Percentiles rank a stretch among this genome's conserved stretches.
These are phyloP conservation scores for Caprella mutica DNA, from an alignment of 2,888 invertebrate species.

Conservation along the genomic window DNA sequence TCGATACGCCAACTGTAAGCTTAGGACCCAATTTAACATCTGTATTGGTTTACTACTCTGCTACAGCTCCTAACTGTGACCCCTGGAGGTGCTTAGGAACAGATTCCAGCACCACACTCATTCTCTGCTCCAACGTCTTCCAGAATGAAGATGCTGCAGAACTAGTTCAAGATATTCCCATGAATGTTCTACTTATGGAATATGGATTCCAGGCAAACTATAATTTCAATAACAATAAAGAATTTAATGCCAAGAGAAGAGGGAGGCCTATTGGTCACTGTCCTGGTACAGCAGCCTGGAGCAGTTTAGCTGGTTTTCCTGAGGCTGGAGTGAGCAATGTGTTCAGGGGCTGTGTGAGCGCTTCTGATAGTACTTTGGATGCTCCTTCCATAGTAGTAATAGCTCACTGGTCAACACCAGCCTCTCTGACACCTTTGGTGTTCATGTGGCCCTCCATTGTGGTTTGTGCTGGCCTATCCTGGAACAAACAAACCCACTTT, in stretches of 20 bases:
- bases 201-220: slow-evolving; percentile 51
- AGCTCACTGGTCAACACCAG: slow-evolving; percentile 51
- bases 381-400: slow-evolving; percentile 44
- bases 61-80: slow-evolving; percentile 38
- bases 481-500: slow-evolving; percentile 48
- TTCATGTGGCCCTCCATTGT: slow-evolving; percentile 51
- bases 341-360: slow-evolving; percentile 47
- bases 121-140: slow-evolving; percentile 40
- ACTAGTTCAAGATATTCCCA: slow-evolving; percentile 41
- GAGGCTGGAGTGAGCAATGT: slow-evolving; percentile 50
- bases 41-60: slow-evolving; percentile 42
- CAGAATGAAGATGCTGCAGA: slow-evolving; percentile 37
- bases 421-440: slow-evolving; percentile 49
- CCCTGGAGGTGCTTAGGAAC: slow-evolving; percentile 22
- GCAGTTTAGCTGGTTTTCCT: slow-evolving; percentile 46
- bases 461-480: slow-evolving; percentile 48
- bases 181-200: slow-evolving; percentile 48
- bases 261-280: slow-evolving; percentile 47
- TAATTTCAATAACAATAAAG: slow-evolving; percentile 46
- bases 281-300: slow-evolving; percentile 52
- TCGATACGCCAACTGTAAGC: slow-evolving; percentile 45
- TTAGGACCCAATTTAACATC: slow-evolving; percentile 49
- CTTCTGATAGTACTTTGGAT: no score
- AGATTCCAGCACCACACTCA: slow-evolving; percentile 39
- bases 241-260: slow-evolving; percentile 43